Conservation (phyloP, 2,797 vertebrate species). For the Paguma larvata region DNA sequence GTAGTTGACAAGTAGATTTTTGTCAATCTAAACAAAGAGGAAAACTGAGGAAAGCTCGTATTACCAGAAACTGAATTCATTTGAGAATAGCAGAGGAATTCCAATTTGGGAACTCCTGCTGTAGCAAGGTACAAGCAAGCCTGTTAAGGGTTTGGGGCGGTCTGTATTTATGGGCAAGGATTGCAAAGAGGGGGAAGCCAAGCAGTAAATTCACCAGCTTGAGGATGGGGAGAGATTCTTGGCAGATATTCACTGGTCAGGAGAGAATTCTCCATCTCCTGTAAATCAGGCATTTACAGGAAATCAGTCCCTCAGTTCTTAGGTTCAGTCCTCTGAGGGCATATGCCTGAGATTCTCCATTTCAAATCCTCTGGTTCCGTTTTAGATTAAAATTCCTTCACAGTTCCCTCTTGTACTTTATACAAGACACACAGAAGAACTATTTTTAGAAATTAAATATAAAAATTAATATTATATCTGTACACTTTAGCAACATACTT, state of each 20-base stretch:
- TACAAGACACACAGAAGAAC: not conserved
- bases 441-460: conserved; percentile 12
- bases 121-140: not conserved
- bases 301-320: not conserved
- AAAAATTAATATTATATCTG: not conserved
- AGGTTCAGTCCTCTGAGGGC: not conserved
- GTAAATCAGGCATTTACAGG: not conserved
- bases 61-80: not conserved
- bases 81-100: not conserved
- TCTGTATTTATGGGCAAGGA: not conserved
- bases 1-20: not conserved
- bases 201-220: not conserved
- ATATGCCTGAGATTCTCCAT: not conserved
- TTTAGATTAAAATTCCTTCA: not conserved
- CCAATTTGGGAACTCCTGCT: not conserved
- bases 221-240: not conserved
- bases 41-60: not conserved
- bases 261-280: not conserved
- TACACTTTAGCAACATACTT: not conserved
- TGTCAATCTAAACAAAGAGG: not conserved
- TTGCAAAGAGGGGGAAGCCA: not conserved
- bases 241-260: not conserved
- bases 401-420: not conserved
- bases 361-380: not conserved
- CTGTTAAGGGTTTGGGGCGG: not conserved